These are phyloP conservation scores for Hafferia zeledoni DNA, from an alignment of 2,797 vertebrate genomes.

Conservation along the genomic window DNA sequence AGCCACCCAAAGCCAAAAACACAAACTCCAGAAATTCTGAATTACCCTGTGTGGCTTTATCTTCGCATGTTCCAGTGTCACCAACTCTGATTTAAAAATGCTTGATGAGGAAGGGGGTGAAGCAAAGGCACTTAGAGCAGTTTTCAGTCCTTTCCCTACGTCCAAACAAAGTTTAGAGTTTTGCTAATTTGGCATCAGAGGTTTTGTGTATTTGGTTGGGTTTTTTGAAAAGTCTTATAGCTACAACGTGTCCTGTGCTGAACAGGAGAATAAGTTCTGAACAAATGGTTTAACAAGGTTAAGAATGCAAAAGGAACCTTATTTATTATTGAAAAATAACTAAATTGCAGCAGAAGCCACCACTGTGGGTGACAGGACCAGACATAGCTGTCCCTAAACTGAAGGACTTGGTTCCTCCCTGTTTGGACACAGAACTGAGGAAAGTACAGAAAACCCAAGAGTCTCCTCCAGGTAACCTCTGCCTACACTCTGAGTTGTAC, in stretches of 20 bases:
- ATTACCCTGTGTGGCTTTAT: not conserved
- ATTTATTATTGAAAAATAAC: not conserved
- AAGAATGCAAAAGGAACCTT: not conserved
- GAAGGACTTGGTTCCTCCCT: not conserved
- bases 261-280: not conserved
- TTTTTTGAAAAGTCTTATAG: fast-evolving
- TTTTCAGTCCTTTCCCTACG: fast-evolving
- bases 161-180: not conserved
- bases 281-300: not conserved
- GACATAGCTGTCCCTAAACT: not conserved
- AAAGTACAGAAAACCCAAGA: not conserved
- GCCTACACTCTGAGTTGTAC: fast-evolving
- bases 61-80: fast-evolving
- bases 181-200: not conserved
- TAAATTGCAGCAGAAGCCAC: not conserved
- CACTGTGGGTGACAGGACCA: not conserved
- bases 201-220: not conserved
- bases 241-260: not conserved
- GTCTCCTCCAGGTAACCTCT: not conserved
- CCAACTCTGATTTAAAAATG: not conserved
- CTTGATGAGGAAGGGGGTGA: fast-evolving
- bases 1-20: not conserved
- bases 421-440: not conserved
- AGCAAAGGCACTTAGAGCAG: not conserved
- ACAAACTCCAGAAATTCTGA: fast-evolving